These are phyloP conservation scores for Halcyon senegalensis DNA, from an alignment of 2,113 vertebrate genomes.

Conservation along the genomic window DNA sequence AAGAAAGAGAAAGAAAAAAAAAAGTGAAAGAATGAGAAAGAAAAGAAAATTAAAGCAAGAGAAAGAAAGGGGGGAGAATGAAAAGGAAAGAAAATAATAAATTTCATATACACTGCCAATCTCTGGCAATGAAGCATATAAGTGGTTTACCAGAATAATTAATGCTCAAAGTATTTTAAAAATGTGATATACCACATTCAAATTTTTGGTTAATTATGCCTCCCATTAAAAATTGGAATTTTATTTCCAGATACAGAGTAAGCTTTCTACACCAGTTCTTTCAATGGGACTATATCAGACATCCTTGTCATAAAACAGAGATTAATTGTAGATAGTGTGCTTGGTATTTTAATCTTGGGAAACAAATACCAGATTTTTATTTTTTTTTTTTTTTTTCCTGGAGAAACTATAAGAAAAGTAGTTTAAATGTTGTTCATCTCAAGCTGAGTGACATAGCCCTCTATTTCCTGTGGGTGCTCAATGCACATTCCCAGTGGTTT, in stretches of 20 bases:
- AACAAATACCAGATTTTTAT: conserved; percentile 65
- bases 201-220: conserved; percentile 57
- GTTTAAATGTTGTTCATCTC: conserved; percentile 27
- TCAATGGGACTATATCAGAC: conserved; percentile 59
- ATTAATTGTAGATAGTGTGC: conserved; percentile 63
- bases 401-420: conserved; percentile 15
- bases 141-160: conserved; percentile 67
- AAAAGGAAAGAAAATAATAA: not conserved
- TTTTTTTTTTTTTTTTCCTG: not conserved
- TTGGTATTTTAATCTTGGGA: conserved; percentile 61
- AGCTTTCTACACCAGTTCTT: conserved; percentile 53
- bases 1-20: not conserved
- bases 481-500: conserved; percentile 29
- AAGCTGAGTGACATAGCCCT: conserved; percentile 28
- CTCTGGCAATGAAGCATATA: conserved; percentile 25
- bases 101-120: not conserved
- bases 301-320: conserved; percentile 51
- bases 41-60: not conserved
- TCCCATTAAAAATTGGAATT: conserved; percentile 52
- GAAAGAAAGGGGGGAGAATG: not conserved
- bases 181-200: conserved; percentile 31
- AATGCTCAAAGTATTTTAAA: not conserved
- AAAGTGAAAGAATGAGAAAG: not conserved
- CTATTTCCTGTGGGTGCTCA: conserved; percentile 29
- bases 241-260: conserved; percentile 68